phyloP scores from a whole-genome alignment of 2,888 invertebrate genomes.

The Tenthredo scrophulariae region DNA sequence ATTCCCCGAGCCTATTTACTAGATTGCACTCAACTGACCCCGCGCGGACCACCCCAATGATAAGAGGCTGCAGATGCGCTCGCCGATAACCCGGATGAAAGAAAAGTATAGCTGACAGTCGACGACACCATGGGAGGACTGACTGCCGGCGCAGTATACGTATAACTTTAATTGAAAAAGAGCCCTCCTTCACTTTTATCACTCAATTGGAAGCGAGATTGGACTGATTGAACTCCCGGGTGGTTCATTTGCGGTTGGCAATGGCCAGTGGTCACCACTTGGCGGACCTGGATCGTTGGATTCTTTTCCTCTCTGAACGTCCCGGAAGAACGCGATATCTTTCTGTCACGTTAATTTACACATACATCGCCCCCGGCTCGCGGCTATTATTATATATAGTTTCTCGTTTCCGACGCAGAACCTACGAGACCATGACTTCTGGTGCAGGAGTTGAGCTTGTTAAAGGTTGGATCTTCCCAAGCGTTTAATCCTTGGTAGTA shows the following conservation, averaged over 20 bases:
- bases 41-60: background rate
- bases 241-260: constrained; percentile 50
- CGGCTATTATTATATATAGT: background rate
- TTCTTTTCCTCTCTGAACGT: background rate
- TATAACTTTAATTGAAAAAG: constrained; percentile 45
- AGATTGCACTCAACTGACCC: constrained; percentile 9
- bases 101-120: constrained; percentile 25
- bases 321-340: constrained; percentile 4
- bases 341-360: background rate
- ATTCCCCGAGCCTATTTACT: constrained; percentile 36
- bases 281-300: constrained; percentile 21
- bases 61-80: constrained; percentile 38
- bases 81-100: constrained; percentile 30
- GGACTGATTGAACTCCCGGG: constrained; percentile 33
- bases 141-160: background rate
- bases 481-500: background rate
- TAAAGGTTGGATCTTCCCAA: background rate
- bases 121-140: background rate
- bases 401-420: background rate
- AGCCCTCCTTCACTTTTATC: constrained; percentile 47
- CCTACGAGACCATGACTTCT: background rate
- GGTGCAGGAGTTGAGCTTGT: background rate
- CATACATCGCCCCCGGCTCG: background rate
- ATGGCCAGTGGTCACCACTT: constrained; percentile 31
- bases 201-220: constrained; percentile 50